Evolutionary conservation across 2,888 invertebrate species (phyloP).

Genomic region (Mythimna albipuncta): DNA sequence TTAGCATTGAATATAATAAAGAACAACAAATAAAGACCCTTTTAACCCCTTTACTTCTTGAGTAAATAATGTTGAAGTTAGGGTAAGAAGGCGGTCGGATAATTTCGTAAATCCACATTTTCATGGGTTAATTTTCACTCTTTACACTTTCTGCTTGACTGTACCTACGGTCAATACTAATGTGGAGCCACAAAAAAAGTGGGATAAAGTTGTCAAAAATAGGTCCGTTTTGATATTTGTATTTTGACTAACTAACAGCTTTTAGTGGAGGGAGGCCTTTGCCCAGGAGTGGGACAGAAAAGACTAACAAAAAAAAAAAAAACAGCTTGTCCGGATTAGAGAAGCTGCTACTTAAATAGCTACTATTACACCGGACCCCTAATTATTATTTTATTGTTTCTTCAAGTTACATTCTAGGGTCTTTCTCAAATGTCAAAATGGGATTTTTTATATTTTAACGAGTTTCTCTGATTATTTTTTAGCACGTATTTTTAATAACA

Average conservation of each 20-base stretch:
- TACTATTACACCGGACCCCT: no score
- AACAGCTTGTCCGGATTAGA: no score
- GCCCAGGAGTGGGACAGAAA: no score
- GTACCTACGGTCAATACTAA: conserved; percentile 57
- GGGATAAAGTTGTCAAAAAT: neutral
- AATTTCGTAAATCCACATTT: conserved; percentile 66
- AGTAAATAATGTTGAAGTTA: conserved; percentile 52
- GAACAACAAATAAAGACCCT: conserved; percentile 47
- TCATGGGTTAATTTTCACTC: conserved; percentile 63
- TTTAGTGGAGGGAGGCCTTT: no score
- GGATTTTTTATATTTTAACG: no score
- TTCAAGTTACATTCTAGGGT: no score
- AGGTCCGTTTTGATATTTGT: no score
- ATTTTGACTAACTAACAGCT: no score
- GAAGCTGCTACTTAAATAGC: no score
- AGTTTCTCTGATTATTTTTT: neutral
- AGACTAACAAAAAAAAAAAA: no score
- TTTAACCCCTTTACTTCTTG: conserved; percentile 52
- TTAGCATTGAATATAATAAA: conserved; percentile 38
- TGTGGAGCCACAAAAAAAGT: conserved; percentile 42
- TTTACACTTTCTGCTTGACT: conserved; percentile 60
- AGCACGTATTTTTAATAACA: neutral
- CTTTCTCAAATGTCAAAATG: no score
- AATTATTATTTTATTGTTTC: no score
- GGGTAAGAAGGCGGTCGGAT: conserved; percentile 53